These are phyloP conservation scores for Esperia sulphurella DNA, from an alignment of 2,888 invertebrate genomes.

Conservation along the genomic window DNA sequence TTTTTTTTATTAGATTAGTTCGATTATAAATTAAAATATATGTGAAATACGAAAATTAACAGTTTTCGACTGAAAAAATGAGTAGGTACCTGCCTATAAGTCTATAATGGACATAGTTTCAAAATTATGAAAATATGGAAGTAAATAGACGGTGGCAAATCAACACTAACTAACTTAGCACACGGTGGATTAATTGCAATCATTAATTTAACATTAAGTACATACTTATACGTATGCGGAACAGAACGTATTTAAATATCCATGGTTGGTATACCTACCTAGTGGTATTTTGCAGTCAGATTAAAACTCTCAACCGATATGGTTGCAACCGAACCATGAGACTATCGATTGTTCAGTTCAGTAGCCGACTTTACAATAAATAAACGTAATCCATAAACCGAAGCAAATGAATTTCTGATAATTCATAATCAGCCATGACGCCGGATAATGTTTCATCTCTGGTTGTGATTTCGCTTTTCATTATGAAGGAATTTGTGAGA, in stretches of 20 bases:
- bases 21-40: too few relatives aligned
- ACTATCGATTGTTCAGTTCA: background rate
- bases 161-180: background rate
- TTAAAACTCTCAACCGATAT: constrained; percentile 3
- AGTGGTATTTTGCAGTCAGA: constrained; percentile 9
- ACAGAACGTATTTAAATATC: constrained; percentile 13
- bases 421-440: background rate
- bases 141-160: too few relatives aligned
- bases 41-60: too few relatives aligned
- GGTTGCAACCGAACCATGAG: background rate
- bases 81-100: too few relatives aligned
- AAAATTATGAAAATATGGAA: too few relatives aligned
- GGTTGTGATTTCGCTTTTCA: background rate
- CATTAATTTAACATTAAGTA: constrained; percentile 22
- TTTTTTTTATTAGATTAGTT: too few relatives aligned
- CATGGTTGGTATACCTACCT: constrained; percentile 2
- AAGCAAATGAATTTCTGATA: background rate
- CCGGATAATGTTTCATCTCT: background rate
- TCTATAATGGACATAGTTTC: too few relatives aligned
- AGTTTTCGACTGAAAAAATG: too few relatives aligned
- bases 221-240: constrained; percentile 15
- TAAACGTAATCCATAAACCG: background rate
- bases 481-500: background rate
- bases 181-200: constrained; percentile 18
- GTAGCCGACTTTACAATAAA: background rate